Percentiles rank a stretch among this genome's conserved stretches.
Evolutionary conservation across 2,888 invertebrate genomes (phyloP).

Genomic region (Chloromyia formosa): DNA sequence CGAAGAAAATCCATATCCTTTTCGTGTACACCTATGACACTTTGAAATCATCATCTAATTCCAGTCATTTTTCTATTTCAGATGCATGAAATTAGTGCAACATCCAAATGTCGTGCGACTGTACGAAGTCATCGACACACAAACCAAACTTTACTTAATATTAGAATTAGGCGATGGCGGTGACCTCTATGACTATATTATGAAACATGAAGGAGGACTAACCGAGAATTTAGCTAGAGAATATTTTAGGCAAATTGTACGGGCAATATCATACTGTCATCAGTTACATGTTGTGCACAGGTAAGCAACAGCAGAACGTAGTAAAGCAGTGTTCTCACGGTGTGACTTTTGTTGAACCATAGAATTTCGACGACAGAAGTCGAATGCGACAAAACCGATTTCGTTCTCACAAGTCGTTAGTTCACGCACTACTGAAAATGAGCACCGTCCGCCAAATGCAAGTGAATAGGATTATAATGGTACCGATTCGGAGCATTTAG

Average conservation of each 20-base stretch:
- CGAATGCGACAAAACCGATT: too few species aligned
- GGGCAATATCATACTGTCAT: slow-evolving; percentile 98
- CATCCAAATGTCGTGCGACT: slow-evolving; percentile 98
- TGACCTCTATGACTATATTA: slow-evolving; percentile 98
- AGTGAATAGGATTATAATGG: too few species aligned
- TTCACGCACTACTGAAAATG: too few species aligned
- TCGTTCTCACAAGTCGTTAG: too few species aligned
- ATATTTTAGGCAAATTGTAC: slow-evolving; percentile 96
- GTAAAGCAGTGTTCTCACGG: too few species aligned
- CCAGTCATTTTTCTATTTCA: slow-evolving; percentile 68
- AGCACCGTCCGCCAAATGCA: too few species aligned
- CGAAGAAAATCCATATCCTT: too few species aligned
- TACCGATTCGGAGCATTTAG: too few species aligned
- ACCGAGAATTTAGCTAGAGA: slow-evolving; percentile 84
- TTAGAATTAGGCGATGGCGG: slow-evolving; percentile 98
- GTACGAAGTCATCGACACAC: slow-evolving; percentile 99
- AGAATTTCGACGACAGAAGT: too few species aligned
- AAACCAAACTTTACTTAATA: slow-evolving; percentile 95
- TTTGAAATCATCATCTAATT: background rate
- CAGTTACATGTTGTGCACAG: slow-evolving; percentile 76
- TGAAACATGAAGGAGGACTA: slow-evolving; percentile 92
- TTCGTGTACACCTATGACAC: background rate
- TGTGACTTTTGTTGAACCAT: too few species aligned
- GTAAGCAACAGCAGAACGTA: slow-evolving; percentile 52
- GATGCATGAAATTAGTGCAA: slow-evolving; percentile 99